phyloP scores from a whole-genome alignment of 2,888 invertebrate genomes.

The Helicoverpa assulta region DNA sequence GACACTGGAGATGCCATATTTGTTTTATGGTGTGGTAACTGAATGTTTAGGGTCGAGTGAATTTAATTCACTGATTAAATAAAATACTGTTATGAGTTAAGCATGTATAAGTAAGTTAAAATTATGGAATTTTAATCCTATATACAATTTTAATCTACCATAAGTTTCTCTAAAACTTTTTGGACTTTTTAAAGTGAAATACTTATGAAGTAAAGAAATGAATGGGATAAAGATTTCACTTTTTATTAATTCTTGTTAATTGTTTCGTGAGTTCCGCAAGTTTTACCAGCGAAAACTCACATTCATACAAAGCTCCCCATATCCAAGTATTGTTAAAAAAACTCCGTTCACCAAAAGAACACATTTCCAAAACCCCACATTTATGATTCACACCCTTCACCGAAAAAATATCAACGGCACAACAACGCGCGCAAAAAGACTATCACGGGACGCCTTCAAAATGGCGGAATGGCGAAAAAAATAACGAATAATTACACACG shows the following conservation, averaged over 20 bases:
- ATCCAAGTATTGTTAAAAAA: neutral
- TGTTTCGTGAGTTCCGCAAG: too few species aligned
- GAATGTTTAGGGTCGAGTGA: neutral
- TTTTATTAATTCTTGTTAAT: too few species aligned
- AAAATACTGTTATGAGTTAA: too few species aligned
- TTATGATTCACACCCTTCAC: slow-evolving; percentile 16
- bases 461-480: slow-evolving; percentile 69
- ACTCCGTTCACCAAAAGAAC: neutral
- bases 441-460: slow-evolving; percentile 44
- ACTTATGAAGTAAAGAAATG: too few species aligned
- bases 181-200: too few species aligned
- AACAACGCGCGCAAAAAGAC: slow-evolving; percentile 53
- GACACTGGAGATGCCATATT: neutral
- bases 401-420: slow-evolving; percentile 33
- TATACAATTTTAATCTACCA: too few species aligned
- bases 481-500: slow-evolving; percentile 82
- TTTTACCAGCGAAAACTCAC: too few species aligned
- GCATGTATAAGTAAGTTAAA: too few species aligned
- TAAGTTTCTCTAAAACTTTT: too few species aligned
- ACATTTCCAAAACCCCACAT: neutral
- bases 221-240: neutral
- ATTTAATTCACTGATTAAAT: too few species aligned
- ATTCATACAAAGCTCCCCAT: too few species aligned
- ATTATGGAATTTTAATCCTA: too few species aligned
- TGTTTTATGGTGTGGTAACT: neutral